Evolutionary conservation across 2,113 vertebrate species (phyloP), one percentile per base, ranked within the genome.

Genomic region (Rhinichthys klamathensis): DNA sequence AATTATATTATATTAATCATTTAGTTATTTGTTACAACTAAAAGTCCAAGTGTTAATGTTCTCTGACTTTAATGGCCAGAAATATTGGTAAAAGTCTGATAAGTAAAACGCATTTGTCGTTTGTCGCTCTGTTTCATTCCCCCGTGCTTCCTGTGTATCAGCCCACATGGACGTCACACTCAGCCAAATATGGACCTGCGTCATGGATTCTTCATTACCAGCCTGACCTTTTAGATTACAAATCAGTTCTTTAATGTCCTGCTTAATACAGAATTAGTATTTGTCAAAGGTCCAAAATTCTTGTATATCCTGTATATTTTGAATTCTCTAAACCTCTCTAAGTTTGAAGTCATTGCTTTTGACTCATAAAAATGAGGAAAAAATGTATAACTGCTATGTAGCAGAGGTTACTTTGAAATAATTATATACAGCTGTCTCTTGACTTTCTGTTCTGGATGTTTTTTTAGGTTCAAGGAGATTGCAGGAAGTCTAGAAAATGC

Each of bases 391-490:
- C 63, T 67, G 63, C 63, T 67, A 9, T 67, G 15, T 38, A 23
- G 67, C 67, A 12, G 9, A 70, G 2, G 63, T 30, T 30, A 69
- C 65, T 69, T 69, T 35, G 65, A 21, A 69, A 32, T 21, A 3
- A 12, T 41, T 60, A 1, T 60, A 8, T 61, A 61, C 77, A 79
- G 32, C 77, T 49, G 8, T 78, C 49, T 35, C 41, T 21, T 84
- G 76, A 86, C 67, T 83, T 23, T 15, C 72, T 88, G 78, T 18
- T 21, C 44, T 86, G 21, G 2, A 58, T 72, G 11, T 90, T 78
- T 88, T 82, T 74, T 56, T 87, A 99, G 98, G 72, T 98, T 97
- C 89, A 96, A 97, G 92, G 98, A 99, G 93, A 96, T 98, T 90
- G 97, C 97, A 7, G 97, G 96, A 46, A 91, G 92, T 93, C 91